These are phyloP conservation scores for Rhinopomastus cyanomelas DNA, from an alignment of 2,113 vertebrate genomes.

Conservation along the genomic window DNA sequence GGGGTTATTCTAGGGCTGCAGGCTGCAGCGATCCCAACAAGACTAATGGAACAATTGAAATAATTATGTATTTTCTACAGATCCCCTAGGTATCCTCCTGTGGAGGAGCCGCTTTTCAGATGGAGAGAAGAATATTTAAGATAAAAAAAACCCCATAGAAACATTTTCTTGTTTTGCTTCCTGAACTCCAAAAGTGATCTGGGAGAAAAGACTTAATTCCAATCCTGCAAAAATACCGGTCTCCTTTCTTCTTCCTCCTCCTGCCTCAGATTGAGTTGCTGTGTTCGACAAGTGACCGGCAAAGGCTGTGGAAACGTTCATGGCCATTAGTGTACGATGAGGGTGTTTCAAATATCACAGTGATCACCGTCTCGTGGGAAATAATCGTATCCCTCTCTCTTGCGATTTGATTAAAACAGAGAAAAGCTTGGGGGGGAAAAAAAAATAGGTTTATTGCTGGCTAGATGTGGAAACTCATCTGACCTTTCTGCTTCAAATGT, in stretches of 20 bases:
- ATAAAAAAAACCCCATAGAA: not conserved
- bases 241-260: not conserved
- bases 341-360: not conserved
- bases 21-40: not conserved
- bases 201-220: not conserved
- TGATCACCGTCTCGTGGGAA: not conserved
- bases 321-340: not conserved
- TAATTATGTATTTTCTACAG: not conserved
- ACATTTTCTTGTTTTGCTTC: not conserved
- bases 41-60: not conserved
- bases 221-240: not conserved
- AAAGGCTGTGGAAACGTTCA: not conserved
- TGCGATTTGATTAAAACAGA: not conserved
- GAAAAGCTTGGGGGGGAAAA: not conserved
- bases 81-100: accelerated
- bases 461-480: not conserved
- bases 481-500: slow-evolving; percentile 43
- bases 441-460: slow-evolving; percentile 7
- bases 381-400: not conserved
- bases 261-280: not conserved
- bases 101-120: not conserved
- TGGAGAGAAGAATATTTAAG: not conserved
- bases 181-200: not conserved
- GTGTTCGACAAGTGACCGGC: not conserved
- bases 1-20: not conserved